These are phyloP conservation scores for Phrynosoma platyrhinos DNA, from an alignment of 2,113 vertebrate genomes.

Conservation along the genomic window DNA sequence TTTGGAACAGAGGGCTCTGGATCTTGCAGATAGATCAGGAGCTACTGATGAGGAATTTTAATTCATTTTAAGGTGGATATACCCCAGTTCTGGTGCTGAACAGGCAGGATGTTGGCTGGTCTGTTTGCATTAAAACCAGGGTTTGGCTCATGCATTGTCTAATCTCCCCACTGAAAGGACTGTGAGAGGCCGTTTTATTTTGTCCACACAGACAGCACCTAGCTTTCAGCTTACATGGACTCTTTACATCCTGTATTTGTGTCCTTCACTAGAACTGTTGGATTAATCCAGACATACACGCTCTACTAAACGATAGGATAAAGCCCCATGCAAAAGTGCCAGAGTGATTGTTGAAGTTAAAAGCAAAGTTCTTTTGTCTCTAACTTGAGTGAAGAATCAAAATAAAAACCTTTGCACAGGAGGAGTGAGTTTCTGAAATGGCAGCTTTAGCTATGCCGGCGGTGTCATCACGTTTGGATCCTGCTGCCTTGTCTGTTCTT, in stretches of 20 bases:
- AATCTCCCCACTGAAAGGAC: too few relatives aligned
- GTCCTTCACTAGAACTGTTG: background rate
- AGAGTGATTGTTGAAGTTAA: slow-evolving; percentile 41
- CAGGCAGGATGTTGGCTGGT: too few relatives aligned
- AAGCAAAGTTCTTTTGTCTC: slow-evolving; percentile 54
- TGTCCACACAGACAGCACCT: too few relatives aligned
- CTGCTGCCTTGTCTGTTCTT: slow-evolving; percentile 71
- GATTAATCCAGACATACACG: background rate
- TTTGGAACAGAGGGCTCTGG: too few relatives aligned
- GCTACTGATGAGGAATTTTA: too few relatives aligned
- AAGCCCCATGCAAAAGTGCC: background rate
- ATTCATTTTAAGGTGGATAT: too few relatives aligned
- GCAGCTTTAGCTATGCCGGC: slow-evolving; percentile 63
- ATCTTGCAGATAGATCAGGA: too few relatives aligned
- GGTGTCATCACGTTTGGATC: slow-evolving; percentile 69
- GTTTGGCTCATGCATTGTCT: too few relatives aligned
- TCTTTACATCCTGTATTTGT: background rate
- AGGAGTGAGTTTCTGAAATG: slow-evolving; percentile 66
- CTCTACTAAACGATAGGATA: background rate
- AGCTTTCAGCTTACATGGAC: background rate
- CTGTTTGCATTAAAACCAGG: too few relatives aligned
- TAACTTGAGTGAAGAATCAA: slow-evolving; percentile 48
- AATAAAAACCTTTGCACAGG: slow-evolving; percentile 46
- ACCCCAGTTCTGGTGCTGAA: too few relatives aligned
- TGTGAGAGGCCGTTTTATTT: too few relatives aligned